Evolutionary conservation across 2,113 vertebrate genomes (phyloP), one percentile per base, ranked within the genome.

Genomic region (Perca schrenkii): DNA sequence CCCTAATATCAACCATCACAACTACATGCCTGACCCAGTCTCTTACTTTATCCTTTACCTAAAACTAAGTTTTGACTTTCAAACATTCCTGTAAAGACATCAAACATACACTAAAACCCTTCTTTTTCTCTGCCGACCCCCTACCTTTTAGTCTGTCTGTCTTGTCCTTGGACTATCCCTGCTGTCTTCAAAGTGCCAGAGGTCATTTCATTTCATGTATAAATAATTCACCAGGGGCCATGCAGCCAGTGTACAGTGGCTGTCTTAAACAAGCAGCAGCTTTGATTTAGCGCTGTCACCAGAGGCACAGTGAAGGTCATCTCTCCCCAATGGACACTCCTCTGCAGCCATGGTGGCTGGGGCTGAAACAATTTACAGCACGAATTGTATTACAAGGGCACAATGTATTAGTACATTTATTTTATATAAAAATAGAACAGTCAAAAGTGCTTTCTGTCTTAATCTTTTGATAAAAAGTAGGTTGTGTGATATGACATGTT

Each of bases 171-270:
- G 81, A 68, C 50, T 54, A 34, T 49, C 88, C 60, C 22, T 63
- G 53, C 57, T 31, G 61, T 79, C 72, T 85, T 80, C 52, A 75
- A 70, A 80, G 79, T 78, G 52, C 83, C 88, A 87, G 87, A 81
- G 88, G 88, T 94, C 88, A 86, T 89, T 89, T 91, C 65, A 87
- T 92, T 91, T 86, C 84, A 74, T 64, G 70, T 83, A 93, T 91
- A 92, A 94, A 94, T 94, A 93, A 95, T 94, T 93, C 86, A 95
- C 84, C 65, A 79, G 49, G 66, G 85, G 79, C 86, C 80, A 40
- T 70, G 62, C 86, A 82, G 87, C 28, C 88, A 87, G 87, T 81
- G 63, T 70, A 79, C 77, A 63, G 77, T 75, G 66, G 73, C 82
- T 86, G 85, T 86, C 83, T 93, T 90, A 90, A 92, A 92, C 89